These are phyloP conservation scores for Archaeoteleia sp. DNA, from an alignment of 2,888 invertebrate species.

Conservation along the genomic window DNA sequence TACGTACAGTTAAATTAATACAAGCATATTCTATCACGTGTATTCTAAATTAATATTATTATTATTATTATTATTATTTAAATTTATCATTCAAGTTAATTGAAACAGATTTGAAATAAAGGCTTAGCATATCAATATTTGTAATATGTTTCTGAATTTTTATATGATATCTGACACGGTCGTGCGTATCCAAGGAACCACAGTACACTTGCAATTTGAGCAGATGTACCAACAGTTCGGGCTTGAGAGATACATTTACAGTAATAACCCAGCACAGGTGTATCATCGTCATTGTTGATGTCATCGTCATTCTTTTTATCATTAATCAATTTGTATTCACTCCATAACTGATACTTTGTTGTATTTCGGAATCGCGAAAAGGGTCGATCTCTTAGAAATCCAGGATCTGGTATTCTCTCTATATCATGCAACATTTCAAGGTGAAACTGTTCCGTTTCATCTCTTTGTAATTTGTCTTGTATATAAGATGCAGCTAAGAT, in stretches of 20 bases:
- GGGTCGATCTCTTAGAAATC: conserved; percentile 17
- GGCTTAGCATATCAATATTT: no score
- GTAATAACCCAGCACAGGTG: conserved; percentile 1
- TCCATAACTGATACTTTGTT: conserved; percentile 18
- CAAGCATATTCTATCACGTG: no score
- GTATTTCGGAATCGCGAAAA: conserved; percentile 20
- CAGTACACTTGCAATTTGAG: conserved; percentile 26
- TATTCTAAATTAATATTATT: no score
- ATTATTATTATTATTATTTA: no score
- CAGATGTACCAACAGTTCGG: conserved; percentile 22
- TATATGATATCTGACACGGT: no score
- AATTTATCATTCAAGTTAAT: no score
- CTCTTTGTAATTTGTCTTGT: conserved; percentile 37
- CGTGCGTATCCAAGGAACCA: conserved; percentile 29
- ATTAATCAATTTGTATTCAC: no score
- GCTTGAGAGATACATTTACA: conserved; percentile 24
- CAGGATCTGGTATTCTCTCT: conserved; percentile 18
- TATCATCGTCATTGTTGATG: conserved; percentile 9
- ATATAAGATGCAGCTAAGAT: conserved; percentile 37
- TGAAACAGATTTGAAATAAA: no score
- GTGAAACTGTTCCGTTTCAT: conserved; percentile 33
- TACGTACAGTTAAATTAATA: no score
- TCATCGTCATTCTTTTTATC: conserved; percentile 1
- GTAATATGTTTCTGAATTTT: no score
- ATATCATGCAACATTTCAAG: conserved; percentile 25